Conservation (phyloP, 2,797 vertebrate genomes). For the Phalloptychus januarius region DNA sequence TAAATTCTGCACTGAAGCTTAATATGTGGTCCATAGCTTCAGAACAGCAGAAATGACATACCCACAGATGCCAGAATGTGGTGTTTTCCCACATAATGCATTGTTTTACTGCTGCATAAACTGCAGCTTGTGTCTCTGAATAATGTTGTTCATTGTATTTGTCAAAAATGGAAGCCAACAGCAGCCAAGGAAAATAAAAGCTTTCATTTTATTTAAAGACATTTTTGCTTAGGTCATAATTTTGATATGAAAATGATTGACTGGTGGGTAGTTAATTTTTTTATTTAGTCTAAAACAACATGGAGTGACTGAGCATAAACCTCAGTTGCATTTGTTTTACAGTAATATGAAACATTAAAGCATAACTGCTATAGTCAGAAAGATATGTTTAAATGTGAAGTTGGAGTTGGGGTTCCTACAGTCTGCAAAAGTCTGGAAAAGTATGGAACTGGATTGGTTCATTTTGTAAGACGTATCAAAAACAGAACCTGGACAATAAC, state of each 20-base stretch:
- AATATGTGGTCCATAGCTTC: not conserved
- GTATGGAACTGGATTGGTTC: no score
- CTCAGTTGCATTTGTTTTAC: no score
- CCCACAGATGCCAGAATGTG: not conserved
- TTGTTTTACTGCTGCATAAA: conserved; percentile 48
- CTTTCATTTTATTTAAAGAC: not conserved
- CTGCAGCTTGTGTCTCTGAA: conserved; percentile 43
- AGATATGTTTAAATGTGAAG: no score
- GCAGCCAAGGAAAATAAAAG: not conserved
- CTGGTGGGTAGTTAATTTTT: not conserved
- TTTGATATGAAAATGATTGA: not conserved
- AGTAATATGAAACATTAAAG: no score
- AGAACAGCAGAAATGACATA: not conserved
- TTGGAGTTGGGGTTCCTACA: no score
- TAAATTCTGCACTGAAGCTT: not conserved
- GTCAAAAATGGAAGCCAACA: conserved; percentile 55
- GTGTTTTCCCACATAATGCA: conserved; percentile 23
- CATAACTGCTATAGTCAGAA: no score
- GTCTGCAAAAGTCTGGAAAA: no score
- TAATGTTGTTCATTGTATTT: conserved; percentile 56
- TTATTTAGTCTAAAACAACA: not conserved
- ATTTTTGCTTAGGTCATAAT: not conserved
- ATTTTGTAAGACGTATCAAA: no score
- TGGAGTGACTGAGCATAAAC: no score
- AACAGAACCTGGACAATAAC: no score